Conservation (phyloP, 2,888 invertebrate species). For the Achlya flavicornis region DNA sequence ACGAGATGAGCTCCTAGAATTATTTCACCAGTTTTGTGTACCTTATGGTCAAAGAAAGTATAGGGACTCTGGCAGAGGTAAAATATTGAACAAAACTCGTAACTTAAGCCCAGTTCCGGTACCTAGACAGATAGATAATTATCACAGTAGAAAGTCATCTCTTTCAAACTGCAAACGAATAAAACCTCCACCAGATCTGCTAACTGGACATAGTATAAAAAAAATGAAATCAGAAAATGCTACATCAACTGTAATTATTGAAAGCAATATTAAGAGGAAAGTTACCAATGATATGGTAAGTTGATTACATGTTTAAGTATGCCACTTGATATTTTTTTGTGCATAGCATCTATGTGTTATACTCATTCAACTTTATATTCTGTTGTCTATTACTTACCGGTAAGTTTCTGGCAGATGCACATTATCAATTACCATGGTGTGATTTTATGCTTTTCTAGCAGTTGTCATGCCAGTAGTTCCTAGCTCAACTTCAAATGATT, state of each 20-base stretch:
- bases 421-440: too few relatives aligned
- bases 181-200: constrained; percentile 67
- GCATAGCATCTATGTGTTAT: too few relatives aligned
- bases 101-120: constrained; percentile 53
- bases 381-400: too few relatives aligned
- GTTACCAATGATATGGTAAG: constrained; percentile 65
- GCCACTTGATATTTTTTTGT: too few relatives aligned
- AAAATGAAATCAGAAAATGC: constrained; percentile 66
- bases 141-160: constrained; percentile 35
- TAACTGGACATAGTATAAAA: constrained; percentile 64
- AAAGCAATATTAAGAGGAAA: constrained; percentile 61
- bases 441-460: too few relatives aligned
- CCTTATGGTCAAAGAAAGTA: constrained; percentile 76
- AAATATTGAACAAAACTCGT: constrained; percentile 64
- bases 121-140: constrained; percentile 38
- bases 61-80: constrained; percentile 71
- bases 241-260: constrained; percentile 25
- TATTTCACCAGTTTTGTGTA: constrained; percentile 75
- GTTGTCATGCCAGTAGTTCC: too few relatives aligned
- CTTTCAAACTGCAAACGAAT: constrained; percentile 50
- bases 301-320: background rate
- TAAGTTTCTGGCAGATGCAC: too few relatives aligned
- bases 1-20: constrained; percentile 66
- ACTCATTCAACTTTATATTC: background rate
- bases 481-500: too few relatives aligned